Evolutionary conservation across 2,797 vertebrate genomes (phyloP).

Genomic region (Microctenopoma steveboyesi): DNA sequence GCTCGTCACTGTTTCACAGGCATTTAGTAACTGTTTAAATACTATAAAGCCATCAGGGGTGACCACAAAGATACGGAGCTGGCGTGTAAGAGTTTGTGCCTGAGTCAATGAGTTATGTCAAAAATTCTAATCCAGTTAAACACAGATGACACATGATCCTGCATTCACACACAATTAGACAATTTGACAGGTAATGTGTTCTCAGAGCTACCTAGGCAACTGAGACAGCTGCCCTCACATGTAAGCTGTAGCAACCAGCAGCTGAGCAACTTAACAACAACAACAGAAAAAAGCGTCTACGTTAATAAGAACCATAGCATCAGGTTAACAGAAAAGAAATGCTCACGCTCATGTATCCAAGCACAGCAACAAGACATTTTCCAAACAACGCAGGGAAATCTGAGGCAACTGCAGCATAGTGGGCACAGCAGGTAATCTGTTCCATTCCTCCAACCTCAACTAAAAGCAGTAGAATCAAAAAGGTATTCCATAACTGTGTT

Average conservation of each 20-base stretch:
- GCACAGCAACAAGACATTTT: neutral
- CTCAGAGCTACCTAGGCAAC: neutral
- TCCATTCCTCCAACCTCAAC: too few relatives aligned
- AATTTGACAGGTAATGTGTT: neutral
- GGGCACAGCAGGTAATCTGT: neutral
- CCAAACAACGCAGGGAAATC: neutral
- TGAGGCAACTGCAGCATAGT: neutral
- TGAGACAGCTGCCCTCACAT: neutral
- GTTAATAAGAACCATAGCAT: too few relatives aligned
- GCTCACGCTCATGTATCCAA: too few relatives aligned
- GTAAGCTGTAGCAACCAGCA: neutral
- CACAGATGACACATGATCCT: neutral
- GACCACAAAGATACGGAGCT: neutral
- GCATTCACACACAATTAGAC: neutral
- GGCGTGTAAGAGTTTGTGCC: conserved; percentile 5
- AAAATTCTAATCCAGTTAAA: conserved; percentile 19
- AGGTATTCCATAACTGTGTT: too few relatives aligned
- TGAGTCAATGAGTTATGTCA: conserved; percentile 22
- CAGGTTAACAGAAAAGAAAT: too few relatives aligned
- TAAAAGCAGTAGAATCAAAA: too few relatives aligned
- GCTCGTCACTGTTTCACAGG: conserved; percentile 7
- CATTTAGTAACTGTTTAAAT: conserved; percentile 28
- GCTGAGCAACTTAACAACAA: neutral
- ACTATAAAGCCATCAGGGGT: conserved; percentile 14
- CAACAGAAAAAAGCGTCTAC: neutral